Evolutionary conservation across 2,888 invertebrate genomes (phyloP), one percentile per base, ranked within the genome.

Genomic region (Drosophila prolongata): DNA sequence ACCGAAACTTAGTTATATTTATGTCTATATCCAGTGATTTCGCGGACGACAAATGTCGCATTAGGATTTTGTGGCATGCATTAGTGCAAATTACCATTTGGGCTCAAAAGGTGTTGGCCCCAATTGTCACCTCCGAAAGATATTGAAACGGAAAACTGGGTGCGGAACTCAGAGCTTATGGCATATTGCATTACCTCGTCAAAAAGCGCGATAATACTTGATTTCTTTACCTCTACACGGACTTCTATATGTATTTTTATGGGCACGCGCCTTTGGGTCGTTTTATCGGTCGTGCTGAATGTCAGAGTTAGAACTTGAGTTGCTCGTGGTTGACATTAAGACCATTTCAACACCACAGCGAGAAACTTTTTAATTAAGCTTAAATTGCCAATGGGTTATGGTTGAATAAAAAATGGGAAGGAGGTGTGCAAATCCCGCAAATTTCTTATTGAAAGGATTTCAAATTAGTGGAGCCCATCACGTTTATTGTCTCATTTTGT

Each of bases 61-160:
- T 87, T 75, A 67, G 74, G 58, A 61, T 68, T 65, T 79, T 69
- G 61, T 67, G 68, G 72, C 56, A 52, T 70, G 60, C 83, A 83
- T 89, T 89, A 84, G 73, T 68, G 75, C 68, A 79, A 84, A 89
- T 89, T 84, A 77, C 76, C 80, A 83, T 75, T 80, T 68, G 69
- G 44, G 50, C 55, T 42, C 78, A 76, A 79, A 79, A 85, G 88
- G 86, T 87, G 85, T 85, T 85, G 88, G 88, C 86, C 88, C 88
- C 86, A 87, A 87, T 87, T 86, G 89, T 89, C 89, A 89, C 88
- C 82, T 85, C 75, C 68, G 46, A 88, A 59, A 73, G 75, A 84
- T 78, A 83, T 80, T 75, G 76, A 67, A 71, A 67, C 68, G 58
- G 52, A 65, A 50, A 87, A 76, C 73, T 78, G 72, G 85, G 89